phyloP scores from a whole-genome alignment of 1,140 invertebrate genomes.

The Gryllus bimaculatus region DNA sequence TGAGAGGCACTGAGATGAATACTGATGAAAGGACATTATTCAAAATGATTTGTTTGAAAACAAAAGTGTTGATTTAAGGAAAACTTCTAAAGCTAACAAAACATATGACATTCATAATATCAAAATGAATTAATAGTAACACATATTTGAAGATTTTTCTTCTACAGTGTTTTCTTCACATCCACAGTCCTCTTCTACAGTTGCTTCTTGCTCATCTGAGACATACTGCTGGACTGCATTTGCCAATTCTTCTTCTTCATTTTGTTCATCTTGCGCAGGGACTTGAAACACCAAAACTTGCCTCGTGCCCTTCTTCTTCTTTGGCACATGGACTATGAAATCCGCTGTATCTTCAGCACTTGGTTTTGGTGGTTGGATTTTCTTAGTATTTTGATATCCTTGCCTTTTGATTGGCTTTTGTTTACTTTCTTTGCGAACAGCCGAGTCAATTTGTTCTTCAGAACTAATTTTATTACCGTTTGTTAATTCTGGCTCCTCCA shows the following conservation, averaged over 20 bases:
- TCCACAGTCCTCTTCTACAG: background rate
- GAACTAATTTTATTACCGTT: background rate
- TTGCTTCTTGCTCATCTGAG: background rate
- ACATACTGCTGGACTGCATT: background rate
- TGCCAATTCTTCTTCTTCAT: background rate
- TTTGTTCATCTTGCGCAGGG: background rate
- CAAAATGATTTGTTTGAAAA: no score
- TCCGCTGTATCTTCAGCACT: background rate
- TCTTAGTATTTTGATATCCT: background rate
- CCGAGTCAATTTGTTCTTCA: background rate
- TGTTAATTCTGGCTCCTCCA: background rate
- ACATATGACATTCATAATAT: no score
- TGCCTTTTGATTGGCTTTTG: background rate
- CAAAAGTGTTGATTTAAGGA: no score
- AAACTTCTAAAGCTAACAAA: no score
- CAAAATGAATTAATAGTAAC: slow-evolving; percentile 7
- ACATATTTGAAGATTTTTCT: background rate
- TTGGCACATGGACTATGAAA: background rate
- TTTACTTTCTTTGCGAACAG: background rate
- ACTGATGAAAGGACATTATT: no score
- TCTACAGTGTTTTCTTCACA: background rate
- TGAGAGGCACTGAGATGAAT: no score
- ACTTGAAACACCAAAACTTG: background rate
- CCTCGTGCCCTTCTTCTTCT: background rate
- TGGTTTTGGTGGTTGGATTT: background rate